Evolutionary conservation across 1,140 invertebrate genomes (phyloP), one percentile per base, ranked within the genome.

Genomic region (Orussus abietinus): DNA sequence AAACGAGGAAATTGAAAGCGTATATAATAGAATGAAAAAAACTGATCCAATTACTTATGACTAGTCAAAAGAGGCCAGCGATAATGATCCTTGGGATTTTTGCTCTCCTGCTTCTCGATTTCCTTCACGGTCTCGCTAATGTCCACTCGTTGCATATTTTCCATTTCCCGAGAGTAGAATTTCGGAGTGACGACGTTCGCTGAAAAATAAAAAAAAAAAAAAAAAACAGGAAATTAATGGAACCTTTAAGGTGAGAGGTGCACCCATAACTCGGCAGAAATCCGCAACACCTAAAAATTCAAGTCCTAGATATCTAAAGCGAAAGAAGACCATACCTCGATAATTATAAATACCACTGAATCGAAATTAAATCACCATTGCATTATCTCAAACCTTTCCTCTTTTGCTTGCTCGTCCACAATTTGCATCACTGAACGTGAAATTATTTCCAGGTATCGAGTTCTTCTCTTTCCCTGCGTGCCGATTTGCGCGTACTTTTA

Each of bases 151-250:
- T 52, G 33, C 15, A 38, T 26, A 13, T 44, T 32, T n/a, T 51
- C 36, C 5, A 44, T 19, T 17, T 60, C 41, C 6, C 47, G 50
- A 3, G 64, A 49, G 33, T 68, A 70, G 47, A 68, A 68, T 49
- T 70, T 70, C 4, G 62, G 61, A 10, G 62, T 60, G 21, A 68
- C 45, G 34, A 60, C 51, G 10, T 62, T 43, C 11, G 44, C 65
- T 68, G 51, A 3, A 53, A 59, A 46, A 37, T 41, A 28, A 42
- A 44, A 20, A 32, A 26, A 19, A 19, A 21, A 9, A 19, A 35
- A 35, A 19, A 21, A 19, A 31, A 21, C 1, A 7, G n/a, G 20
- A 25, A 15, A 28, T 7, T 31, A 34, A 34, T 25, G n/a, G 18
- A 14, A 38, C 11, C 11, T 17, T 4, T 21, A 36, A 36, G 5